Percentiles rank a stretch among this genome's conserved stretches.
Evolutionary conservation across 1,140 invertebrate species (phyloP).

Genomic region (Chrysoperla carnea): DNA sequence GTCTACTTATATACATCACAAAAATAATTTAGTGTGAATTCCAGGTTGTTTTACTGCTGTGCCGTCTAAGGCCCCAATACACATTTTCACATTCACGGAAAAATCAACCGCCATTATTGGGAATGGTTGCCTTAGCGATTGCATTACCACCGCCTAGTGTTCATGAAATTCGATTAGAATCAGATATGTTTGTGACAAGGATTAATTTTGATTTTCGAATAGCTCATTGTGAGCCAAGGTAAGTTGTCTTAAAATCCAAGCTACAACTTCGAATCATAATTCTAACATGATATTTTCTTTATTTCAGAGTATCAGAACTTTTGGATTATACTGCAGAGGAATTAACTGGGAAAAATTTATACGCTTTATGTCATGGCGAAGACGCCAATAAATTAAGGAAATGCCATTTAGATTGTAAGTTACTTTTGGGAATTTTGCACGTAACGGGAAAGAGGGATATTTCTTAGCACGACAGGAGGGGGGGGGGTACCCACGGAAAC

Average conservation of each 20-base stretch:
- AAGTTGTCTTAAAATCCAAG: slow-evolving; percentile 17
- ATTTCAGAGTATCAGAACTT: slow-evolving; percentile 70
- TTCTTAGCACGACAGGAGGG: too few species aligned
- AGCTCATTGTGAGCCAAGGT: slow-evolving; percentile 93
- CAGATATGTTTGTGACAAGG: slow-evolving; percentile 92
- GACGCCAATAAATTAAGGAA: slow-evolving; percentile 85
- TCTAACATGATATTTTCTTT: background rate
- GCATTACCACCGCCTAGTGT: slow-evolving; percentile 90
- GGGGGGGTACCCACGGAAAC: too few species aligned
- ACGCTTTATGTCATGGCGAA: slow-evolving; percentile 86
- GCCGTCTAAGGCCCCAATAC: slow-evolving; percentile 77
- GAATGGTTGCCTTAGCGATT: slow-evolving; percentile 87
- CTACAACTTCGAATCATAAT: background rate
- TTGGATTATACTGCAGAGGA: slow-evolving; percentile 88
- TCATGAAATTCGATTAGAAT: slow-evolving; percentile 88
- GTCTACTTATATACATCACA: too few species aligned
- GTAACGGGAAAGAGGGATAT: too few species aligned
- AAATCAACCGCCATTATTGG: slow-evolving; percentile 64
- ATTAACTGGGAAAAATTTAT: slow-evolving; percentile 82
- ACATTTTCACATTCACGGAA: slow-evolving; percentile 78
- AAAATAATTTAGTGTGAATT: slow-evolving; percentile 4
- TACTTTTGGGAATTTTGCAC: slow-evolving; percentile 1
- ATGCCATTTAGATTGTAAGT: slow-evolving; percentile 86
- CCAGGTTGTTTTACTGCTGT: slow-evolving; percentile 83
- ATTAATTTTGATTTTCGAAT: slow-evolving; percentile 92